Conservation (phyloP, 2,113 vertebrate species). For the Leptobrachium leishanense region DNA sequence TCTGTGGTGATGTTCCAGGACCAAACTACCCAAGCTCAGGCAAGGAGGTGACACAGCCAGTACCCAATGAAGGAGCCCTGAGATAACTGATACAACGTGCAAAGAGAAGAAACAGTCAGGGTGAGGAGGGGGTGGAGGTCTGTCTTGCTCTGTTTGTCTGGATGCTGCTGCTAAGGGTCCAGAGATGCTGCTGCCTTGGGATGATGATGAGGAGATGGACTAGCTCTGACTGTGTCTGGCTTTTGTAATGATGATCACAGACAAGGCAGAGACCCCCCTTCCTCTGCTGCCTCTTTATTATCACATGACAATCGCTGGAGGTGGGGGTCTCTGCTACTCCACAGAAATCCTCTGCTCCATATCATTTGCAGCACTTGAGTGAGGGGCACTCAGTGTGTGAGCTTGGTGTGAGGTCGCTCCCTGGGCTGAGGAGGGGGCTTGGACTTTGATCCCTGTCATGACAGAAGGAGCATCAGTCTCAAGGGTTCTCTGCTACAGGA, state of each 20-base stretch:
- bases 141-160: not conserved
- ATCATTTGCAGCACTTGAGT: conserved; percentile 50
- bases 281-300: conserved; percentile 75
- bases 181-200: conserved; percentile 28
- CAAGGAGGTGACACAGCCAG: not conserved
- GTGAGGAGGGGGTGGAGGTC: not conserved
- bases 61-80: not conserved
- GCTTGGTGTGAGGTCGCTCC: not conserved
- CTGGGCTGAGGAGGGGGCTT: conserved; percentile 52
- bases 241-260: conserved; percentile 78
- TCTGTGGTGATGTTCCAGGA: not conserved
- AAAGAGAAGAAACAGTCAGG: not conserved
- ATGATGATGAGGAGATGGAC: not conserved
- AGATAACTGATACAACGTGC: not conserved
- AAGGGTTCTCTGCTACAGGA: not conserved
- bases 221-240: conserved; percentile 54
- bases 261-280: conserved; percentile 70
- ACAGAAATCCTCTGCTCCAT: conserved; percentile 50
- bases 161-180: not conserved
- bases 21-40: not conserved
- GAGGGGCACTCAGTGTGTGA: conserved; percentile 8
- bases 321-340: conserved; percentile 58
- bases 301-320: conserved; percentile 80
- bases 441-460: conserved; percentile 48
- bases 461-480: not conserved